These are phyloP conservation scores for Hypomecis punctinalis DNA, from an alignment of 2,888 invertebrate genomes.

Conservation along the genomic window DNA sequence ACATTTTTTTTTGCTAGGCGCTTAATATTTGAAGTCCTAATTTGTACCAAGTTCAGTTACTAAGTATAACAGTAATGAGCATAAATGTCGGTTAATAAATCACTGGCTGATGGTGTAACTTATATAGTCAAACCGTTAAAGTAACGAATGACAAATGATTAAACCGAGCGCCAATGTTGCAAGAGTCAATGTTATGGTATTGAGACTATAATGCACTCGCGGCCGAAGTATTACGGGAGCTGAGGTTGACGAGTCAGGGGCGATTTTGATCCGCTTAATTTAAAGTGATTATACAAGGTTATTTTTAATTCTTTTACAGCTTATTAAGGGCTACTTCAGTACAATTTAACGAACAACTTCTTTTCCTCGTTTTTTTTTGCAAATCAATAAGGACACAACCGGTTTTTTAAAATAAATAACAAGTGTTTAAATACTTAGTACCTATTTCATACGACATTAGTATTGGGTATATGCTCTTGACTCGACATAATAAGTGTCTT, in stretches of 20 bases:
- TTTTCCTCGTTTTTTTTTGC: too few relatives aligned
- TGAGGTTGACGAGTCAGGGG: slow-evolving; percentile 19
- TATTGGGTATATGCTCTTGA: too few relatives aligned
- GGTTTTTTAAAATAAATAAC: too few relatives aligned
- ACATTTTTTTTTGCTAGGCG: too few relatives aligned
- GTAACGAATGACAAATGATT: slow-evolving; percentile 58
- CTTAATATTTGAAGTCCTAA: not conserved
- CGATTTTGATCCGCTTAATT: not conserved
- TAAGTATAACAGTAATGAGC: slow-evolving; percentile 27
- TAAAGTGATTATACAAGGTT: not conserved
- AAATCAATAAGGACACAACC: too few relatives aligned
- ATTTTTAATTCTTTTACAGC: too few relatives aligned
- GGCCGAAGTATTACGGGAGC: slow-evolving; percentile 37
- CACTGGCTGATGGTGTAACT: slow-evolving; percentile 57
- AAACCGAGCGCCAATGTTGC: slow-evolving; percentile 40
- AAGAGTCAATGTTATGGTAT: slow-evolving; percentile 32
- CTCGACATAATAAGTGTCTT: too few relatives aligned
- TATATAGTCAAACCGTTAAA: slow-evolving; percentile 48
- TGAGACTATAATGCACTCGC: slow-evolving; percentile 30
- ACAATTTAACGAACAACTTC: too few relatives aligned
- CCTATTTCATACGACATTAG: too few relatives aligned
- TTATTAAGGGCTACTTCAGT: too few relatives aligned
- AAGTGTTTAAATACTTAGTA: too few relatives aligned
- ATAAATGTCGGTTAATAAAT: slow-evolving; percentile 57
- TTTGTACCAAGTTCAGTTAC: slow-evolving; percentile 16